A percentile compares a stretch with the other conserved stretches of the same genome.
phyloP scores from a whole-genome alignment of 2,113 vertebrate species.

The Nesoenas mayeri region DNA sequence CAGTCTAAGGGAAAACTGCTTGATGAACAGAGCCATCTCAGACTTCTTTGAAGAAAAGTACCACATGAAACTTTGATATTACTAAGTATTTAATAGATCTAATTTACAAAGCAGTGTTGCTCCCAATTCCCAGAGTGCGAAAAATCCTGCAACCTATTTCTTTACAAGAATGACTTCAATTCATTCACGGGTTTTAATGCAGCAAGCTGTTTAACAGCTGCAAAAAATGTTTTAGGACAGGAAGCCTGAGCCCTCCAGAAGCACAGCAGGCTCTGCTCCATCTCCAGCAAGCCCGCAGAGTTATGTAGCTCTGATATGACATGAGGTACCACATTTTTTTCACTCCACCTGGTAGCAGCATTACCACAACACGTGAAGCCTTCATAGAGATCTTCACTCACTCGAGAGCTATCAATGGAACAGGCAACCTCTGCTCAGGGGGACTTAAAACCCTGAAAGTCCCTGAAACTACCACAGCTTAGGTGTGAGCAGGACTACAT shows the following conservation, averaged over 20 bases:
- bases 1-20: neutral
- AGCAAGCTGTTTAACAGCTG: constrained; percentile 34
- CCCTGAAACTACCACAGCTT: neutral
- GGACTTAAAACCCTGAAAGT: neutral
- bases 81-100: constrained; percentile 48
- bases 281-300: neutral
- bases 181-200: constrained; percentile 8
- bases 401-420: neutral
- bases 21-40: neutral
- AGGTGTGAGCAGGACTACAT: neutral
- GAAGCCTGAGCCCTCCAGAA: neutral
- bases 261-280: neutral
- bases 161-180: neutral
- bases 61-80: constrained; percentile 35
- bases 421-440: neutral
- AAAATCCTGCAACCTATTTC: constrained; percentile 27
- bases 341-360: neutral
- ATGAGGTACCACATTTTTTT: neutral
- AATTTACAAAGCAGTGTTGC: constrained; percentile 37
- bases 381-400: neutral
- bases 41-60: neutral
- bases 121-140: constrained; percentile 33
- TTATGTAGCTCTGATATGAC: neutral
- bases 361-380: neutral
- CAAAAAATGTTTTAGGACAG: neutral